Base-by-base conservation (phyloP, 2,888 invertebrate species). In the Lucinisca nassula region DNA sequence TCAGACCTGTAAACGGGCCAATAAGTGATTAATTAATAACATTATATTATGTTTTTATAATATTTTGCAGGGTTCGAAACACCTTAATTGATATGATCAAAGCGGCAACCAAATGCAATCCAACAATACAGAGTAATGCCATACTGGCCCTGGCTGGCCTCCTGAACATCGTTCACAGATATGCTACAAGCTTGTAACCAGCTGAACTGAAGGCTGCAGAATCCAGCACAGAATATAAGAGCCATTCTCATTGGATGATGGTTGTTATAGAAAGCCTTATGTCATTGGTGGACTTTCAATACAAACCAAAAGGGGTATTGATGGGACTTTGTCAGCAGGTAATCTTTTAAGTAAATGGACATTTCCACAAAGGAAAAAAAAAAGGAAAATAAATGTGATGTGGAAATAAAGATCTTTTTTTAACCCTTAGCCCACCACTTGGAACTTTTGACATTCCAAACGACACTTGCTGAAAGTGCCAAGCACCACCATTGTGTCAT, bases 301-400 rank as follows among this genome's bases (percentile, higher is more conserved):
- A 91, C 91, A 86, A 88, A 67, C 93, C 95, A 0, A 92, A 91
- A 61, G 94, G 93, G 24, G 80, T 91, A 27, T 85, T 95, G n/a
- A 88, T 95, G 27, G 93, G 94, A 40, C 87, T 95, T 4, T 95
- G 95, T 88, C 94, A 94, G 70, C 95, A 95, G 95, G 95, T 95
- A 77, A 51, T 14, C 45, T 12, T 45, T 45, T 45, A n/a, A n/a
- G n/a, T n/a, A n/a, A n/a, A n/a, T n/a, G n/a, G n/a, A n/a, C n/a
- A n/a, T n/a, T n/a, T n/a, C n/a, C n/a, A n/a, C n/a, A n/a, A n/a
- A n/a, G n/a, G n/a, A n/a, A n/a, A n/a, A n/a, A n/a, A n/a, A n/a
- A n/a, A n/a, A n/a, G n/a, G n/a, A n/a, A n/a, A n/a, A n/a, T n/a
- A n/a, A n/a, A n/a, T n/a, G n/a, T n/a, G n/a, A n/a, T n/a, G n/a